Conservation (phyloP, 1,140 invertebrate species). For the Coelopa frigida region DNA sequence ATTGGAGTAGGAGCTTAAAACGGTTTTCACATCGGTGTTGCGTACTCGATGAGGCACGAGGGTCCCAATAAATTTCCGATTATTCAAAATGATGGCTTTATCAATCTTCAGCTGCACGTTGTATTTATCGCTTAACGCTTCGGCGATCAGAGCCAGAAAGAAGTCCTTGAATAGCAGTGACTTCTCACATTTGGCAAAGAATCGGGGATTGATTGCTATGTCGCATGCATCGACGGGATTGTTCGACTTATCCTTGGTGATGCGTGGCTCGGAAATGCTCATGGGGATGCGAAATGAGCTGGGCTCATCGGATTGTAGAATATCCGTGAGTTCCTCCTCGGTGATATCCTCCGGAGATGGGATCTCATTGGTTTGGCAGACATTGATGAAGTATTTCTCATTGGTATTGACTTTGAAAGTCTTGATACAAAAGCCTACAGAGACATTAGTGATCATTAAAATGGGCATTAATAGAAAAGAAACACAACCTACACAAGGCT, state of each 20-base stretch:
- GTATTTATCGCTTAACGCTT: conserved; percentile 69
- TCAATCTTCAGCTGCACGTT: conserved; percentile 56
- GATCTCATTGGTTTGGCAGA: conserved; percentile 68
- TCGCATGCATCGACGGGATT: conserved; percentile 64
- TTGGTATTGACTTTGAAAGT: conserved; percentile 58
- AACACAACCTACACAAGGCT: too few relatives aligned
- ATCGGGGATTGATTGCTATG: conserved; percentile 66
- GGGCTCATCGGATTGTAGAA: conserved; percentile 64
- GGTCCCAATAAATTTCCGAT: conserved; percentile 61
- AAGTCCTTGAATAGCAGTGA: conserved; percentile 66
- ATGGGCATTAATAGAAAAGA: conserved; percentile 5
- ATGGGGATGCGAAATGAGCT: conserved; percentile 73
- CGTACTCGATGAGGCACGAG: conserved; percentile 65
- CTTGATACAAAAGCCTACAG: conserved; percentile 86
- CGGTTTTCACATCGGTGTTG: conserved; percentile 53
- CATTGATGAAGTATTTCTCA: conserved; percentile 72
- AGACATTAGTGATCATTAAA: neutral
- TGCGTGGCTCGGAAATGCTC: conserved; percentile 74
- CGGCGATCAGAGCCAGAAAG: conserved; percentile 65
- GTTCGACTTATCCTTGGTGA: conserved; percentile 70
- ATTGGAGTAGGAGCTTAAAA: conserved; percentile 24
- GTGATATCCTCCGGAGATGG: conserved; percentile 72
- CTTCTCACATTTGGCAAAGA: conserved; percentile 60
- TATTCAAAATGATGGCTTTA: conserved; percentile 53
- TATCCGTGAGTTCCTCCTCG: conserved; percentile 63